phyloP scores from a whole-genome alignment of 2,888 invertebrate genomes.

The Leptura quadrifasciata region DNA sequence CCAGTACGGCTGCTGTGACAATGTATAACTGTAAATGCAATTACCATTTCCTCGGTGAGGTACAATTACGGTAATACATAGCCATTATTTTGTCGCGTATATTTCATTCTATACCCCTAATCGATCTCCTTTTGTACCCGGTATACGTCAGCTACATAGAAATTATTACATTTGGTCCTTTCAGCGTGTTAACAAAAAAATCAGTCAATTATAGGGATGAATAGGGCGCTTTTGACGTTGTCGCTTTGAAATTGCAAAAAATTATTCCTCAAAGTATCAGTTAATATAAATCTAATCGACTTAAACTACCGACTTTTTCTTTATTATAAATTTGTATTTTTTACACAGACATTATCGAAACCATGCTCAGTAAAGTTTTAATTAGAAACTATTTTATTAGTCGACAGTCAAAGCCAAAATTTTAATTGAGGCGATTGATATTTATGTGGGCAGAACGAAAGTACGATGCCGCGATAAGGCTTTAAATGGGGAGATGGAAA shows the following conservation, averaged over 20 bases:
- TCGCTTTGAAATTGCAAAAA: not conserved
- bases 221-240: not conserved
- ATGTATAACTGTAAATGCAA: conserved; percentile 52
- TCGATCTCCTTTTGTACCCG: conserved; percentile 47
- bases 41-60: conserved; percentile 56
- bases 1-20: conserved; percentile 38
- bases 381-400: too few species aligned
- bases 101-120: conserved; percentile 43
- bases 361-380: too few species aligned
- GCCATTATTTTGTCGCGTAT: conserved; percentile 51
- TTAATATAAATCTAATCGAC: not conserved
- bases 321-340: not conserved
- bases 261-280: not conserved
- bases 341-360: too few species aligned
- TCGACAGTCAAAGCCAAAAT: too few species aligned
- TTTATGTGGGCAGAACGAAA: too few species aligned
- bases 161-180: conserved; percentile 37
- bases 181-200: conserved; percentile 24
- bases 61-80: conserved; percentile 56
- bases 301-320: not conserved
- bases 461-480: too few species aligned
- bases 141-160: conserved; percentile 26
- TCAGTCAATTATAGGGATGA: not conserved
- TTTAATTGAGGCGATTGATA: too few species aligned
- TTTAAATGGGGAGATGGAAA: too few species aligned